A percentile compares a stretch with the other conserved stretches of the same genome.
Conservation (phyloP, 2,888 invertebrate species). For the Fragum sueziense region DNA sequence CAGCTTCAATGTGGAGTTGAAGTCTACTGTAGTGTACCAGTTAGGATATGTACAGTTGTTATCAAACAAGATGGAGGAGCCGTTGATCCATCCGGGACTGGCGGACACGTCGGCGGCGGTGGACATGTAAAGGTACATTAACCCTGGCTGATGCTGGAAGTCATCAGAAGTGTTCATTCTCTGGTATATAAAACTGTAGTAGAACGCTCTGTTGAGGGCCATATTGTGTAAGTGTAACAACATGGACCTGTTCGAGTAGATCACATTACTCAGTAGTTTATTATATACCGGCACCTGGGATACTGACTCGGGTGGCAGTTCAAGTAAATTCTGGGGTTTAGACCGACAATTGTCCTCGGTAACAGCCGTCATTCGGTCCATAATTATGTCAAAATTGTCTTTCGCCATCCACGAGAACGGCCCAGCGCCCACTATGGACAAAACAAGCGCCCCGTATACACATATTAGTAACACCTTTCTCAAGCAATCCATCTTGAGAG, state of each 20-base stretch:
- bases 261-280: conserved; percentile 88
- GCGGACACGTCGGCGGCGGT: conserved; percentile 97
- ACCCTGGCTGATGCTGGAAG: conserved; percentile 92
- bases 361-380: conserved; percentile 91
- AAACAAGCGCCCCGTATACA: conserved; percentile 55
- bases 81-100: conserved; percentile 90
- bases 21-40: conserved; percentile 91
- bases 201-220: conserved; percentile 97
- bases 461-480: conserved; percentile 40
- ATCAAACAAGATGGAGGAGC: conserved; percentile 96
- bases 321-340: conserved; percentile 91
- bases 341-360: conserved; percentile 94
- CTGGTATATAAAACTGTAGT: conserved; percentile 82
- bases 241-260: conserved; percentile 92
- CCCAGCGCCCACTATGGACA: conserved; percentile 52
- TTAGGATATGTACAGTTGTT: conserved; percentile 97
- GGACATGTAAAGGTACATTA: conserved; percentile 98
- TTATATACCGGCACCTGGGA: conserved; percentile 87
- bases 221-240: conserved; percentile 96
- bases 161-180: conserved; percentile 72
- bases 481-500: conserved; percentile 35
- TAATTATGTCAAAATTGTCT: conserved; percentile 95
- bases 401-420: conserved; percentile 92
- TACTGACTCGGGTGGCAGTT: conserved; percentile 91
- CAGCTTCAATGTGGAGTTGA: conserved; percentile 96